Conservation (phyloP, 2,797 vertebrate species). For the Spinibarbus caldwelli region DNA sequence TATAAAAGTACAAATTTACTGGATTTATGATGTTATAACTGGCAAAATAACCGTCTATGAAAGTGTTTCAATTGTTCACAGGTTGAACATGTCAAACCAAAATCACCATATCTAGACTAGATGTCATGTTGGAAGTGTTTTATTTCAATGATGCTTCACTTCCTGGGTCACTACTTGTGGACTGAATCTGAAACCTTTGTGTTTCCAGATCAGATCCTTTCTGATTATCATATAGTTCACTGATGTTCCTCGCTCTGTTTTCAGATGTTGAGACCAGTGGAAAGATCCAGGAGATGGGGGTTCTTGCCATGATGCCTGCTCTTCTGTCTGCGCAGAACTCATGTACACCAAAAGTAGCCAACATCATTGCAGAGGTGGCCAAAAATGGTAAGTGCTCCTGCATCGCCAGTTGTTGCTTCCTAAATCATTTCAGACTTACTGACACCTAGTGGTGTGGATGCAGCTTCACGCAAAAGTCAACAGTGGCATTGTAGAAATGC, state of each 20-base stretch:
- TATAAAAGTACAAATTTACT: no score
- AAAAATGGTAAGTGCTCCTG: conserved; percentile 89
- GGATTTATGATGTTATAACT: no score
- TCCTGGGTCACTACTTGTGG: not conserved
- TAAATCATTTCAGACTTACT: not conserved
- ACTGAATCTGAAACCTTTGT: not conserved
- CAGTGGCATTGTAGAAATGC: no score
- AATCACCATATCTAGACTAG: not conserved
- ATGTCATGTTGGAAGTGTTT: not conserved
- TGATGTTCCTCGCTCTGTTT: conserved; percentile 50
- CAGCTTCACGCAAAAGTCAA: not conserved
- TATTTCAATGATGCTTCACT: not conserved
- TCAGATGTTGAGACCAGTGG: conserved; percentile 93
- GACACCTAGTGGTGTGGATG: conserved; percentile 6
- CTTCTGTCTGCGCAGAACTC: conserved; percentile 88
- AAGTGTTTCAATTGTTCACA: no score
- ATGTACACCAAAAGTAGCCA: conserved; percentile 94
- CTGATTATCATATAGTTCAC: not conserved
- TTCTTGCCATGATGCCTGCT: conserved; percentile 86
- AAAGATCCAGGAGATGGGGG: conserved; percentile 92
- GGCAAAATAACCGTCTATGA: no score
- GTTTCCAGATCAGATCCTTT: not conserved
- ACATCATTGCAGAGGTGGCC: conserved; percentile 97
- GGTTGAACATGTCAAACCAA: not conserved
- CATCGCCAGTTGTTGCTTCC: not conserved